Evolutionary conservation across 1,140 invertebrate species (phyloP).

Genomic region (Cydia fagiglandana): DNA sequence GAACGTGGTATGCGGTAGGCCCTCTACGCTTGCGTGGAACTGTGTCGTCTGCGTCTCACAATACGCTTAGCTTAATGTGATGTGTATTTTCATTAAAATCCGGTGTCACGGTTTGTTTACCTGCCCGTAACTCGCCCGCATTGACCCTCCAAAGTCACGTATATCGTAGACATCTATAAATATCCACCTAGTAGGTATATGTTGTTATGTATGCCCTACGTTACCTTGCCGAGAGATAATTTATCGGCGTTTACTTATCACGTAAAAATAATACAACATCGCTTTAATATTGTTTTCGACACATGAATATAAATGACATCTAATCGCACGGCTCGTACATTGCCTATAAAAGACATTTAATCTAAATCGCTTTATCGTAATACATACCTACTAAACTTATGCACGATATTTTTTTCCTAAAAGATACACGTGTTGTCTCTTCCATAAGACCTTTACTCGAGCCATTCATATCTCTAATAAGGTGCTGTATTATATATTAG

Average conservation of each 20-base stretch:
- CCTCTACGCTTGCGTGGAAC: no score
- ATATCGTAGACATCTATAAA: constrained; percentile 8
- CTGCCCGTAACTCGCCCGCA: constrained; percentile 16
- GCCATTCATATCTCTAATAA: no score
- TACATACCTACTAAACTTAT: no score
- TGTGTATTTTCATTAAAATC: constrained; percentile 16
- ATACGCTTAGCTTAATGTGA: background rate
- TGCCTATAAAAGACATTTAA: no score
- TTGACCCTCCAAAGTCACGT: constrained; percentile 28
- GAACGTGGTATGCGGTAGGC: no score
- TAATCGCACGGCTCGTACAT: no score
- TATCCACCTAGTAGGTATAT: background rate
- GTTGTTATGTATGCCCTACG: background rate
- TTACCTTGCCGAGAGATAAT: background rate
- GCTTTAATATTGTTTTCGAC: background rate
- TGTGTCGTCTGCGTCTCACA: no score
- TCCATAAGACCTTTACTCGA: no score
- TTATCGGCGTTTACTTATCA: background rate
- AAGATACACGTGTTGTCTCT: no score
- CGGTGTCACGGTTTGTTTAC: constrained; percentile 23
- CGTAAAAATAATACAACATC: background rate
- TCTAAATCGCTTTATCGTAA: no score
- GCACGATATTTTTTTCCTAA: no score
- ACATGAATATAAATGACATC: background rate
- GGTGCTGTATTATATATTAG: no score